Percentiles rank a stretch among this genome's conserved stretches.
phyloP scores from a whole-genome alignment of 2,888 invertebrate species.

The Hypercompe scribonia region DNA sequence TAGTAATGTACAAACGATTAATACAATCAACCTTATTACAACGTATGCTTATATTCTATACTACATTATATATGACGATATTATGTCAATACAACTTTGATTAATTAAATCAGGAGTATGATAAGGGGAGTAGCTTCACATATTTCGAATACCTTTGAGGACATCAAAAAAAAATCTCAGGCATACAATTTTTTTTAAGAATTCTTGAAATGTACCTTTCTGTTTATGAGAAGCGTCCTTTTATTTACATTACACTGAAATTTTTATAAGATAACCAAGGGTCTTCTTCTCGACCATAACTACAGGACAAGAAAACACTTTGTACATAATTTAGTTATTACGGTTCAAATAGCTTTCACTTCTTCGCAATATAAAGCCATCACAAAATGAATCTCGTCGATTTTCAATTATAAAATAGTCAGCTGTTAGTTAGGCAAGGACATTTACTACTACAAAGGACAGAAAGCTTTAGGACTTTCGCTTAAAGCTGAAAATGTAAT shows the following conservation, averaged over 20 bases:
- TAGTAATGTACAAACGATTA: not conserved
- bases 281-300: not conserved
- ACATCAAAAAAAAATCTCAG: not conserved
- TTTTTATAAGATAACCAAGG: not conserved
- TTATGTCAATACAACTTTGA: not conserved
- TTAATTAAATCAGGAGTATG: not conserved
- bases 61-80: not conserved
- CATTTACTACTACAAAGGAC: slow-evolving; percentile 9
- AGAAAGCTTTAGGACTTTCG: slow-evolving; percentile 35
- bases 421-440: slow-evolving; percentile 29
- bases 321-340: not conserved
- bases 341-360: slow-evolving; percentile 27
- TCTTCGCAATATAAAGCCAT: slow-evolving; percentile 30
- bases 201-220: not conserved
- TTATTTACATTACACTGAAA: not conserved
- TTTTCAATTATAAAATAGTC: slow-evolving; percentile 52
- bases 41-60: not conserved
- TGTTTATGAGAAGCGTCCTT: not conserved
- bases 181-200: not conserved
- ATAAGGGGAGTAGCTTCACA: too few species aligned
- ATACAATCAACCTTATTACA: too few species aligned
- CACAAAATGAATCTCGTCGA: slow-evolving; percentile 46
- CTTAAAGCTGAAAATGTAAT: slow-evolving; percentile 54
- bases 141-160: not conserved
- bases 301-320: slow-evolving; percentile 4